Percentiles rank a stretch among this genome's conserved stretches.
Conservation (phyloP, 2,888 invertebrate species). For the Stenichneumon culpator region DNA sequence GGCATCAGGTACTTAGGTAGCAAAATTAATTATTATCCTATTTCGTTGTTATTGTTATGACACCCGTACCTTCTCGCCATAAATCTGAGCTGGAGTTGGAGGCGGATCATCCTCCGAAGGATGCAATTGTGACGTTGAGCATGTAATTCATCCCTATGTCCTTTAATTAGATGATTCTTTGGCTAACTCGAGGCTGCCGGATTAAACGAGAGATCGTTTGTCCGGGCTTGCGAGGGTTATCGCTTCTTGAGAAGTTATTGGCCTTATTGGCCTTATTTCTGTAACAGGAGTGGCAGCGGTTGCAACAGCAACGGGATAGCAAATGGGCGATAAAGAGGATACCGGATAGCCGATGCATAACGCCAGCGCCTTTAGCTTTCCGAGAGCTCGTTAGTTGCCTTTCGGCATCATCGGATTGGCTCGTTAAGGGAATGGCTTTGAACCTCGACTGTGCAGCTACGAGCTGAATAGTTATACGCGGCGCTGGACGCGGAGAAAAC, state of each 20-base stretch:
- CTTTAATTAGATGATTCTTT: neutral
- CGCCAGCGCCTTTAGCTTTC: neutral
- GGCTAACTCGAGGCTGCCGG: neutral
- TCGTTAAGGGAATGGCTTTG: constrained; percentile 63
- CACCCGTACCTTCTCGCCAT: neutral
- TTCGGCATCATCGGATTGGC: constrained; percentile 47
- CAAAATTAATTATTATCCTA: constrained; percentile 35
- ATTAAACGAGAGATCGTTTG: neutral
- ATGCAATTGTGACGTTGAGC: neutral
- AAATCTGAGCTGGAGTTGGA: neutral
- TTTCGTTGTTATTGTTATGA: constrained; percentile 12
- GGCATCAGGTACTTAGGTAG: neutral
- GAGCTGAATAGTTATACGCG: constrained; percentile 6
- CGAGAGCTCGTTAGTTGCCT: constrained; percentile 43
- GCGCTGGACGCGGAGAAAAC: constrained; percentile 16
- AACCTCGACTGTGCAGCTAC: constrained; percentile 27
- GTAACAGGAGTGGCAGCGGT: constrained; percentile 7
- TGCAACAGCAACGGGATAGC: constrained; percentile 25
- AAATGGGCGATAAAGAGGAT: constrained; percentile 44
- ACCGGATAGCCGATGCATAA: constrained; percentile 31
- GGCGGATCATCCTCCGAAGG: neutral
- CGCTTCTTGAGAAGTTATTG: neutral
- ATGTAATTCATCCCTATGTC: neutral
- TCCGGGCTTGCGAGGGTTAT: neutral
- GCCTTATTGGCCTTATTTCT: neutral